Evolutionary conservation across 2,888 invertebrate genomes (phyloP).

Genomic region (Protophormia terraenovae): DNA sequence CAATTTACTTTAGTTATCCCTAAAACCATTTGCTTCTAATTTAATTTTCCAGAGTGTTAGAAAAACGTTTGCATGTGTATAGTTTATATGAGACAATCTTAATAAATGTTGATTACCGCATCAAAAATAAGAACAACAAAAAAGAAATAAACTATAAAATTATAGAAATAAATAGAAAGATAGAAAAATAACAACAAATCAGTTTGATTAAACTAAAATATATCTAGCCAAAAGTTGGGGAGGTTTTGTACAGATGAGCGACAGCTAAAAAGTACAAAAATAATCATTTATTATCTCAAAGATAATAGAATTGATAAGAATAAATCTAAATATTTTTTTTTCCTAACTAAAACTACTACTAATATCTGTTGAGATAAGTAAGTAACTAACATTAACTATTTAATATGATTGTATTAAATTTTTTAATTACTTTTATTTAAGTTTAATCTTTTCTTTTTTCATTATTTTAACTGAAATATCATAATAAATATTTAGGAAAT

Average conservation of each 20-base stretch:
- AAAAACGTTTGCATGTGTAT: slow-evolving; percentile 5
- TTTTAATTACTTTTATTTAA: neutral
- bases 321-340: neutral
- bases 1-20: neutral
- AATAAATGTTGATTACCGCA: slow-evolving; percentile 38
- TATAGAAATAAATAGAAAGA: neutral
- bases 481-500: neutral
- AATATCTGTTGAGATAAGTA: too few species aligned
- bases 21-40: neutral
- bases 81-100: slow-evolving; percentile 11
- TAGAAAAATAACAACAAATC: neutral
- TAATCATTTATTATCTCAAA: neutral
- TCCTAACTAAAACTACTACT: too few species aligned
- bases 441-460: too few species aligned
- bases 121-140: slow-evolving; percentile 12
- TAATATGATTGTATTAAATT: neutral
- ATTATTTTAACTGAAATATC: neutral
- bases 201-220: slow-evolving; percentile 2
- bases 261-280: neutral
- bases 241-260: neutral
- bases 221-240: neutral
- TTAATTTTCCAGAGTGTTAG: neutral
- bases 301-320: slow-evolving; percentile 7
- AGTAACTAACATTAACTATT: too few species aligned
- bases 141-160: neutral